These are phyloP conservation scores for Cynopterus sphinx DNA, from an alignment of 2,797 vertebrate species.

Conservation along the genomic window DNA sequence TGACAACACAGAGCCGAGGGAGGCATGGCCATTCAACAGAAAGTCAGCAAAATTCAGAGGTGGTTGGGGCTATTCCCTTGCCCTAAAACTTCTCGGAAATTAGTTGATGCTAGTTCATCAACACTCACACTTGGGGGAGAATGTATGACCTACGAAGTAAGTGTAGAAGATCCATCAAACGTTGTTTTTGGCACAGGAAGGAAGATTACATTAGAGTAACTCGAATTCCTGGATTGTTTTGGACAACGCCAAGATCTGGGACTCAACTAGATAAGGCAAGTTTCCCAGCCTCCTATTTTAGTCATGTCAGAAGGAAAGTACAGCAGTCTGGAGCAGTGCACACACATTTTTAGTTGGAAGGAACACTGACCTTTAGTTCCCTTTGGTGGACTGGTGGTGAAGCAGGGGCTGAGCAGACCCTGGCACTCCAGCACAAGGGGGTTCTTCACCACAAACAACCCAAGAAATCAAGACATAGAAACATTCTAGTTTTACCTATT, in stretches of 20 bases:
- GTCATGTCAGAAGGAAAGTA: slow-evolving; percentile 22
- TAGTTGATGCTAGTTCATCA: slow-evolving; percentile 54
- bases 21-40: slow-evolving; percentile 69
- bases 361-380: neutral
- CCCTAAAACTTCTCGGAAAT: slow-evolving; percentile 75
- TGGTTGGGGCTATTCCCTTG: slow-evolving; percentile 64
- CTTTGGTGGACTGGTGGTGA: neutral
- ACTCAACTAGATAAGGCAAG: slow-evolving; percentile 77
- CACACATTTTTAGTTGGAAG: neutral
- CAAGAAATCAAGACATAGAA: neutral
- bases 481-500: neutral
- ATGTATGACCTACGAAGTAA: slow-evolving; percentile 71
- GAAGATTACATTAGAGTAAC: slow-evolving; percentile 74
- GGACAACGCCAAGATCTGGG: slow-evolving; percentile 70
- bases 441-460: neutral
- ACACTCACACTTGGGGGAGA: slow-evolving; percentile 17
- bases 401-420: neutral
- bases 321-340: neutral
- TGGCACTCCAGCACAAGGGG: neutral
- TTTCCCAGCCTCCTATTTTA: slow-evolving; percentile 69
- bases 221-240: slow-evolving; percentile 71
- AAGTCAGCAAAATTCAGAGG: slow-evolving; percentile 75
- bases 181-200: slow-evolving; percentile 78
- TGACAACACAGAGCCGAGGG: slow-evolving; percentile 80
- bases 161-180: slow-evolving; percentile 67